Evolutionary conservation across 2,797 vertebrate species (phyloP).

Genomic region (Oreonectes daqikongensis): DNA sequence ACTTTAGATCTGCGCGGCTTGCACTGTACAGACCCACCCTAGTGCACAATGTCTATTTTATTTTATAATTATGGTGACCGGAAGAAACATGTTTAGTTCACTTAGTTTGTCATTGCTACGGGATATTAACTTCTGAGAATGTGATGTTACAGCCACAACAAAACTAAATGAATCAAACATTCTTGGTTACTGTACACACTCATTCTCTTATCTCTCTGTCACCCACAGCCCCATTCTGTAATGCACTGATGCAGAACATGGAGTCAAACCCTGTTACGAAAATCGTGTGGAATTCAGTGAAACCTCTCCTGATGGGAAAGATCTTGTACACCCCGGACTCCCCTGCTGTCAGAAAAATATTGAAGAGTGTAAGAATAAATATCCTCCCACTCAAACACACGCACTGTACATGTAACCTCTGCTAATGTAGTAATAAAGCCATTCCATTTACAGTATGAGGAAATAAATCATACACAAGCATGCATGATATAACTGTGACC

Average conservation of each 20-base stretch:
- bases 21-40: too few relatives aligned
- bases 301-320: conserved; percentile 97
- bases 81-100: too few relatives aligned
- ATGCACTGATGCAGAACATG: conserved; percentile 87
- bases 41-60: too few relatives aligned
- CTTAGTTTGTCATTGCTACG: too few relatives aligned
- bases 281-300: conserved; percentile 91
- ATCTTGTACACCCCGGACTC: conserved; percentile 91
- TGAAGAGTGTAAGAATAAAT: conserved; percentile 87
- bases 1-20: too few relatives aligned
- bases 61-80: too few relatives aligned
- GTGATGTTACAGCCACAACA: too few relatives aligned
- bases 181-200: background rate
- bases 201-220: conserved; percentile 51
- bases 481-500: background rate
- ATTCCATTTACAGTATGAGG: background rate
- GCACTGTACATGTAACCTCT: conserved; percentile 33
- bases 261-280: conserved; percentile 94
- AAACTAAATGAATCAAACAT: background rate
- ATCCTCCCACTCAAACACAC: conserved; percentile 41
- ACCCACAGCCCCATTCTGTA: conserved; percentile 91
- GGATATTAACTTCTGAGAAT: too few relatives aligned
- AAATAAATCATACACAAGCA: background rate
- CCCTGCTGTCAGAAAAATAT: conserved; percentile 81
- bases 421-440: background rate